phyloP scores from a whole-genome alignment of 1,140 invertebrate species.

The Drosophila orosa region DNA sequence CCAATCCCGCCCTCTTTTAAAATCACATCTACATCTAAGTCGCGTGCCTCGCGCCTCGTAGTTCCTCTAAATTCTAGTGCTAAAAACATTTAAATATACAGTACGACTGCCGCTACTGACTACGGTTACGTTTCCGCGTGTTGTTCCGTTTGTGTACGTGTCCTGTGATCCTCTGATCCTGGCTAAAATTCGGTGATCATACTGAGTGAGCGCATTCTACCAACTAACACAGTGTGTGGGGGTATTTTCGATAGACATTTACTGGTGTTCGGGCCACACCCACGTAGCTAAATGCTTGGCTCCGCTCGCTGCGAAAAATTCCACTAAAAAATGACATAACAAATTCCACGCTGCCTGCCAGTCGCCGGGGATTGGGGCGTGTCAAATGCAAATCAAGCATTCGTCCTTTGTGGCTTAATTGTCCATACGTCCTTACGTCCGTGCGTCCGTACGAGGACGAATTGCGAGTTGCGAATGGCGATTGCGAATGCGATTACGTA shows the following conservation, averaged over 20 bases:
- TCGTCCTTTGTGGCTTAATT: conserved; percentile 54
- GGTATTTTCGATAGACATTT: conserved; percentile 56
- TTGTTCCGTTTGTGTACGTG: conserved; percentile 5
- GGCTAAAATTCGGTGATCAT: conserved; percentile 46
- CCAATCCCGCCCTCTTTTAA: conserved; percentile 55
- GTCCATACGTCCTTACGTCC: conserved; percentile 48
- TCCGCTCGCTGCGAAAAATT: conserved; percentile 37
- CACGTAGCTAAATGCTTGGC: conserved; percentile 45
- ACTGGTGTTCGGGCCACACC: conserved; percentile 43
- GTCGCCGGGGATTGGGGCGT: conserved; percentile 42
- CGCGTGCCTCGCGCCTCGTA: conserved; percentile 54
- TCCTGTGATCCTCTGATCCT: conserved; percentile 19
- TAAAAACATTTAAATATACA: conserved; percentile 79
- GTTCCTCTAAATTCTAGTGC: conserved; percentile 76
- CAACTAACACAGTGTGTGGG: conserved; percentile 37
- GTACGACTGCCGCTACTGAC: conserved; percentile 61
- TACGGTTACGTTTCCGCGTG: conserved; percentile 32
- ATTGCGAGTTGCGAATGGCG: conserved; percentile 8
- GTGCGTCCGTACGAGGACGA: not conserved
- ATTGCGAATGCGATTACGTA: conserved; percentile 34
- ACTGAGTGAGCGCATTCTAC: conserved; percentile 46
- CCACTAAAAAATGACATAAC: conserved; percentile 55
- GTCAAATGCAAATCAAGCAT: conserved; percentile 55
- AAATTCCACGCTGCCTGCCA: conserved; percentile 43
- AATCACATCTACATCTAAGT: conserved; percentile 80